Evolutionary conservation across 2,888 invertebrate genomes (phyloP).

Genomic region (Pantelozetes paolii): DNA sequence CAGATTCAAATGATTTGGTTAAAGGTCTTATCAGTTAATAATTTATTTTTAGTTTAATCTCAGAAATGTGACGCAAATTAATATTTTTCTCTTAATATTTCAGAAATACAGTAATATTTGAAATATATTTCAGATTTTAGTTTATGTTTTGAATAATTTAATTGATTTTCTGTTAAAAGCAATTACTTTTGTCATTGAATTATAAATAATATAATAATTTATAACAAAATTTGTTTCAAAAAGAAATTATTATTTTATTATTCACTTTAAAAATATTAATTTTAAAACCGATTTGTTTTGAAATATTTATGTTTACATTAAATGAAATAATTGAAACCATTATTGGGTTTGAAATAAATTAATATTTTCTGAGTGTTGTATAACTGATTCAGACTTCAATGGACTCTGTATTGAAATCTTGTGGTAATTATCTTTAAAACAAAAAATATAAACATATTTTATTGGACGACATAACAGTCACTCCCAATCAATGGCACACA

Average conservation of each 20-base stretch:
- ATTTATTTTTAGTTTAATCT: background rate
- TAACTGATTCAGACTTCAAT: too few relatives aligned
- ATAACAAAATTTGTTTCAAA: too few relatives aligned
- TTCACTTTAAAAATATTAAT: too few relatives aligned
- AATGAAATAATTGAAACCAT: too few relatives aligned
- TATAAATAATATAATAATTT: background rate
- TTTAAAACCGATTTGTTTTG: too few relatives aligned
- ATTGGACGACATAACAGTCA: background rate
- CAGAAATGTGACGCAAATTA: conserved; percentile 24
- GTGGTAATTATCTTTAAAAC: background rate
- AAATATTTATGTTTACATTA: too few relatives aligned
- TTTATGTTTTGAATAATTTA: background rate
- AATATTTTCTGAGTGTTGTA: too few relatives aligned
- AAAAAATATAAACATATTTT: background rate
- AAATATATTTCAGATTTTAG: background rate
- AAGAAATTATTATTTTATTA: background rate
- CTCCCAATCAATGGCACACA: conserved; percentile 10
- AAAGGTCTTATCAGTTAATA: conserved; percentile 18
- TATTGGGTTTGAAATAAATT: too few relatives aligned
- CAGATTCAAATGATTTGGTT: background rate
- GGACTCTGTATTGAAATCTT: background rate
- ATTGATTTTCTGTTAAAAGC: background rate
- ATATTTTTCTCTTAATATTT: too few relatives aligned
- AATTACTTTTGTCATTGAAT: background rate
- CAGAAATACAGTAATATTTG: background rate